Evolutionary conservation across 2,113 vertebrate genomes (phyloP), one percentile per base, ranked within the genome.

Genomic region (Burhinus bistriatus): DNA sequence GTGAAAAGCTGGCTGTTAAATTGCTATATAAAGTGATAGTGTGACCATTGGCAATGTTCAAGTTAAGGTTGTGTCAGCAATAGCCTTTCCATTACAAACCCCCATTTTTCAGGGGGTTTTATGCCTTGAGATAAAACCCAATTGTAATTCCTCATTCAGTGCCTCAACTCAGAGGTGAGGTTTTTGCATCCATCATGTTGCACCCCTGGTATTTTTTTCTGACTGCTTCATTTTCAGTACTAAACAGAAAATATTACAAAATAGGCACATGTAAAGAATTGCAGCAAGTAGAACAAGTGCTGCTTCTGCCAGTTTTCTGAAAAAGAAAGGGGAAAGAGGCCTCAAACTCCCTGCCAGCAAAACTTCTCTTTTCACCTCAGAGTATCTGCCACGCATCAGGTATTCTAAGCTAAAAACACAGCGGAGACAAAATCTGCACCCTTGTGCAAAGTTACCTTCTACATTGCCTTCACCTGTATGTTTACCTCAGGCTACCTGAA

Each of bases 31-130:
- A 97, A 97, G 62, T 95, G 92, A 86, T 87, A 97, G 77, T 55
- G 16, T 94, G 92, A 83, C 89, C 59, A 29, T 5, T 93, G 92
- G 94, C 90, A 82, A 72, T 68, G 78, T 80, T 93, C 91, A 90
- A 93, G 91, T 95, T 97, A 94, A 96, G 86, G 95, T 96, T 94
- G 90, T 96, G 76, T 95, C 93, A 95, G 91, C 93, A 94, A 86
- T 71, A 92, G 95, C 61, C 88, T 92, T 91, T 93, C 92, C 66
- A 87, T 95, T 93, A 96, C 66, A 90, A 92, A 80, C 29, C 40
- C 59, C 80, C 61, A 81, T 83, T 96, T 97, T 95, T 92, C 94
- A 92, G 86, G n/a, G 78, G 47, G 25, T 25, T 95, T 85, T 93
- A 96, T 93, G 47, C 91, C 91, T 95, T 93, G 75, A 84, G 86